Base-by-base conservation (phyloP, 2,113 vertebrate genomes). In the Odocoileus hemionus region DNA sequence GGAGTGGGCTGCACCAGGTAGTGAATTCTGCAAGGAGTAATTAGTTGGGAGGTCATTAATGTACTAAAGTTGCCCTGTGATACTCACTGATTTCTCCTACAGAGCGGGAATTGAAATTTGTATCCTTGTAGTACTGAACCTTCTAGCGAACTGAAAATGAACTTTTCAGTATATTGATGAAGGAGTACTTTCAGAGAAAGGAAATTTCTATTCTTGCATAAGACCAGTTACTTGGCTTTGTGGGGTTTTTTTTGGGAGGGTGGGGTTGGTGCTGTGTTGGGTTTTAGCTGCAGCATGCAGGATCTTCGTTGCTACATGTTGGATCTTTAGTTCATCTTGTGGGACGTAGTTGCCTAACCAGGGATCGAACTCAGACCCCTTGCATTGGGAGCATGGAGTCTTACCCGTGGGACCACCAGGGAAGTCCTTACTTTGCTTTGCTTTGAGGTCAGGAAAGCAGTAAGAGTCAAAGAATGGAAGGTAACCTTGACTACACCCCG, bases 41-140 rank as follows among this genome's bases (percentile, higher is more conserved):
- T 58, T 94, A 36, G 7, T 67, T 93, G 61, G 11, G 28, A 17
- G 6, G 45, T 96, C 23, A 45, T 93, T 87, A 67, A 89, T 47
- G 9, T 55, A 43, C 47, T 85, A 30, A 15, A 64, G 26, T 36
- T 78, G 36, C 6, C 21, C 25, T 74, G 2, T 82, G 54, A 91
- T 90, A 80, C 2, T 10, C 17, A 11, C 57, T 92, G 54, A 88
- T 26, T 88, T 80, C 26, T 93, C 36, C 79, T 93, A 26, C 7
- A 95, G 58, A 94, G 25, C 67, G 78, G 55, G 60, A 90, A 85
- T 96, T 96, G 15, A 17, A 94, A 82, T 95, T 97, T 95, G 33
- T 91, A 83, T 94, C 54, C 33, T 95, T 94, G 79, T 39, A 84
- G 33, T 92, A 52, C 4, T 83, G 50, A 95, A 47, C 94, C 21